Percentiles rank a stretch among this genome's conserved stretches.
Conservation (phyloP, 2,113 vertebrate species). For the Nansenia antarctica region DNA sequence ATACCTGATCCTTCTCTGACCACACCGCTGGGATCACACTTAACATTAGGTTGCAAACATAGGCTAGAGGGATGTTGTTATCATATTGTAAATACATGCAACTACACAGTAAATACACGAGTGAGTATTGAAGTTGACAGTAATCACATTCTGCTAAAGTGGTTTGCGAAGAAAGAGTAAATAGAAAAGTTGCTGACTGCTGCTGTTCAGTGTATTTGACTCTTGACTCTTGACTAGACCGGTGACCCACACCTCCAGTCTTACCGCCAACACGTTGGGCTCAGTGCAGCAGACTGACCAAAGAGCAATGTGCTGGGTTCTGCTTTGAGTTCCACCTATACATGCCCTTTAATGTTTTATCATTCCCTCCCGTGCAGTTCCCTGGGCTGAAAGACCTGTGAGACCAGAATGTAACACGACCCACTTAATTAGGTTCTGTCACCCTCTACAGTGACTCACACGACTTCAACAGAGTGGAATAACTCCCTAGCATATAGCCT, state of each 20-base stretch:
- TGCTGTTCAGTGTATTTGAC: neutral
- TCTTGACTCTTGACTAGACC: neutral
- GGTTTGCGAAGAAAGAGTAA: too few relatives aligned
- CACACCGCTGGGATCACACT: too few relatives aligned
- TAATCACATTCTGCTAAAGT: too few relatives aligned
- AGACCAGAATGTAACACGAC: slow-evolving; percentile 17
- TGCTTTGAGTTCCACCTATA: neutral
- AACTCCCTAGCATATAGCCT: slow-evolving; percentile 3
- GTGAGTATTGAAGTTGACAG: too few relatives aligned
- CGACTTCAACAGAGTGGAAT: slow-evolving; percentile 25
- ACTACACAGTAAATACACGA: too few relatives aligned
- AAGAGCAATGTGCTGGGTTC: slow-evolving; percentile 5
- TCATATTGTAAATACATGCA: too few relatives aligned
- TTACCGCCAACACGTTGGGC: neutral
- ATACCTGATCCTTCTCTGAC: too few relatives aligned
- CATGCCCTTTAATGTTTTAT: slow-evolving; percentile 41
- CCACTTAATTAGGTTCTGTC: slow-evolving; percentile 28
- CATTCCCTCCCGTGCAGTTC: slow-evolving; percentile 13
- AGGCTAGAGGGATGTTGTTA: too few relatives aligned
- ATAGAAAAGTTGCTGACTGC: too few relatives aligned
- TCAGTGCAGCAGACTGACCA: neutral
- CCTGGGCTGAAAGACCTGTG: slow-evolving; percentile 21
- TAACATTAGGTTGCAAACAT: too few relatives aligned
- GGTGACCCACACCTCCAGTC: neutral
- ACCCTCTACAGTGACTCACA: slow-evolving; percentile 16